Conservation (phyloP, 2,797 vertebrate species). For the Eremophila alpestris region DNA sequence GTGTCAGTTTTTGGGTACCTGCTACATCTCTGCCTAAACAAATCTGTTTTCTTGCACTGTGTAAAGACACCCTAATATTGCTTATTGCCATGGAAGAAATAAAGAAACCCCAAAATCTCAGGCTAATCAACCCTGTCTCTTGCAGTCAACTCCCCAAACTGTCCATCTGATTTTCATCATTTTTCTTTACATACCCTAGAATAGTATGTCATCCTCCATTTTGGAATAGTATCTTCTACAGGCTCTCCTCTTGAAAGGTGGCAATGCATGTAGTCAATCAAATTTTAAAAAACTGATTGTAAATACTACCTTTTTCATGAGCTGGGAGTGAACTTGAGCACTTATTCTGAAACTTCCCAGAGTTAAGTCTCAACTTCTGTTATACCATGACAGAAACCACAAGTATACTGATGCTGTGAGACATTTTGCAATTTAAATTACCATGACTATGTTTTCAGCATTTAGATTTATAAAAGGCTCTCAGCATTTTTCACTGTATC, state of each 20-base stretch:
- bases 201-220: constrained; percentile 21
- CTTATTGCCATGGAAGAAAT: neutral
- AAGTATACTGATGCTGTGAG: constrained; percentile 20
- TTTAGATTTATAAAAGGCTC: constrained; percentile 19
- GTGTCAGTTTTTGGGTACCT: neutral
- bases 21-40: constrained; percentile 9
- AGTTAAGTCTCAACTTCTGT: constrained; percentile 1
- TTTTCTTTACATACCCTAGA: neutral
- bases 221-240: neutral
- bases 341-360: neutral
- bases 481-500: neutral
- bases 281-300: neutral
- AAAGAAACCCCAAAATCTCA: neutral
- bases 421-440: constrained; percentile 60
- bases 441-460: neutral
- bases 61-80: neutral
- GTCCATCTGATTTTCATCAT: constrained; percentile 10
- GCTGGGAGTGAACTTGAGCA: neutral
- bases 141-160: constrained; percentile 5
- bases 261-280: neutral
- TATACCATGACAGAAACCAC: neutral
- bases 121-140: neutral
- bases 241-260: neutral
- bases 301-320: neutral
- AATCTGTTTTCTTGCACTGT: neutral